Percentiles rank a stretch among this genome's conserved stretches.
phyloP scores from a whole-genome alignment of 1,140 invertebrate genomes.

The Agrypnia vestita region DNA sequence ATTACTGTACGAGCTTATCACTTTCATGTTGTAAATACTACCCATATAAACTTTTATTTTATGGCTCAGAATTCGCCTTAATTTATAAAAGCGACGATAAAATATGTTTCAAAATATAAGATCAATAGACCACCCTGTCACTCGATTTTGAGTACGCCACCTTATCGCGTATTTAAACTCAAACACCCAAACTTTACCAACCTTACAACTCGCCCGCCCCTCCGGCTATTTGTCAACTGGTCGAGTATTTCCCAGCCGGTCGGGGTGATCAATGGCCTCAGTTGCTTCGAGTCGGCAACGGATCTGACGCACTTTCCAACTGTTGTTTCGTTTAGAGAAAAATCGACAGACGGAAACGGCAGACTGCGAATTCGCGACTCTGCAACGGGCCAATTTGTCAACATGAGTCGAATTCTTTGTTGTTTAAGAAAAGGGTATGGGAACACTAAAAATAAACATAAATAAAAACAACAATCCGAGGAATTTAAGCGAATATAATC shows the following conservation, averaged over 20 bases:
- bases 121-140: too few species aligned
- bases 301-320: slow-evolving; percentile 31
- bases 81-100: too few species aligned
- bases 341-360: slow-evolving; percentile 39
- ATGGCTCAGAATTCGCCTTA: too few species aligned
- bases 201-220: slow-evolving; percentile 8
- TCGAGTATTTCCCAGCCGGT: background rate
- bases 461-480: too few species aligned
- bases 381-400: background rate
- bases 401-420: background rate
- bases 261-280: slow-evolving; percentile 26
- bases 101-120: too few species aligned
- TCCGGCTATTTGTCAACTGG: slow-evolving; percentile 31
- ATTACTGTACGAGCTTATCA: too few species aligned
- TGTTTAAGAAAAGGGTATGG: too few species aligned
- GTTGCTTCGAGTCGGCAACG: background rate
- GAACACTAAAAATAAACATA: too few species aligned
- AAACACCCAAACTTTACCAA: slow-evolving; percentile 12
- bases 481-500: too few species aligned
- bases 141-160: background rate
- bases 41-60: too few species aligned
- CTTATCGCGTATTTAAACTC: slow-evolving; percentile 17
- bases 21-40: too few species aligned
- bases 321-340: slow-evolving; percentile 35
- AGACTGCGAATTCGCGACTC: slow-evolving; percentile 29